A percentile compares a stretch with the other conserved stretches of the same genome.
phyloP scores from a whole-genome alignment of 2,888 invertebrate species.

The Asteroscopus sphinx region DNA sequence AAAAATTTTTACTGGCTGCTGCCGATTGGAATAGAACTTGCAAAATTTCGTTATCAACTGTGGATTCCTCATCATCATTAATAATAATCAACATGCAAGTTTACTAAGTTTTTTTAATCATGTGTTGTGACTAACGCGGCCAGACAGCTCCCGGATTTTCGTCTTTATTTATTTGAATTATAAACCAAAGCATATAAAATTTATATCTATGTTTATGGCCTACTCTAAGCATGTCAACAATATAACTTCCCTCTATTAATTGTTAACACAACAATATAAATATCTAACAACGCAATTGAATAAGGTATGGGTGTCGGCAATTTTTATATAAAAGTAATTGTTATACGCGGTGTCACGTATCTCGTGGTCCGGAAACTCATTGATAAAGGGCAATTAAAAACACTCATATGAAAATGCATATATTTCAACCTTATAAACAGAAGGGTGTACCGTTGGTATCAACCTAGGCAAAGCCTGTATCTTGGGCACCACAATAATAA shows the following conservation, averaged over 20 bases:
- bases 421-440: too few species aligned
- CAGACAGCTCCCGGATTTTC: conserved; percentile 24
- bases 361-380: too few species aligned
- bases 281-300: conserved; percentile 67
- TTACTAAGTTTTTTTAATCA: conserved; percentile 34
- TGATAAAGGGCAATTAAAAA: too few species aligned
- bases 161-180: conserved; percentile 30
- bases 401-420: too few species aligned
- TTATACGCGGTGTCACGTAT: too few species aligned
- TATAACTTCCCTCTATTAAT: conserved; percentile 62
- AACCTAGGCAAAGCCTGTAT: too few species aligned
- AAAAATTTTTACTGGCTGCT: conserved; percentile 1
- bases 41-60: conserved; percentile 29
- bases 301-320: conserved; percentile 46
- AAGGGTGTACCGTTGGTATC: too few species aligned
- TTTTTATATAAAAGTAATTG: conserved; percentile 43
- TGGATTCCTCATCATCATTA: conserved; percentile 45
- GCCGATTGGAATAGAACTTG: conserved; percentile 20
- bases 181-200: conserved; percentile 50
- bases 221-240: conserved; percentile 72
- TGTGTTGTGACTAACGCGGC: conserved; percentile 23
- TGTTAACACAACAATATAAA: conserved; percentile 69
- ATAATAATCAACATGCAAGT: conserved; percentile 46
- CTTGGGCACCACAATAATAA: too few species aligned
- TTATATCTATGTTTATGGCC: conserved; percentile 65